A percentile compares a stretch with the other conserved stretches of the same genome.
These are phyloP conservation scores for Hydrozoanthus gracilis DNA, from an alignment of 92 coral and sea anemone genomes.

Conservation along the genomic window DNA sequence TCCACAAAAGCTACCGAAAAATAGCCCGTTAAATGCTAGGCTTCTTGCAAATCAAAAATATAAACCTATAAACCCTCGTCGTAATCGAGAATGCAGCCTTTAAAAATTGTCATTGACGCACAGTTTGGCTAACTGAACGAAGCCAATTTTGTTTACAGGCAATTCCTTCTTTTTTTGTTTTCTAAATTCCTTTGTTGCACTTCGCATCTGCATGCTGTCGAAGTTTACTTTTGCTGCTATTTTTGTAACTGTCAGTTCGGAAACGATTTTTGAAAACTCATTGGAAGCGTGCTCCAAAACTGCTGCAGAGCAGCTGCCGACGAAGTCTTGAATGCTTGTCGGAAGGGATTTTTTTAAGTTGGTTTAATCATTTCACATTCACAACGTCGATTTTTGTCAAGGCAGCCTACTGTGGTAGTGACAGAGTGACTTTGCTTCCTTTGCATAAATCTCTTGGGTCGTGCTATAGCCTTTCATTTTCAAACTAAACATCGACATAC, in stretches of 20 bases:
- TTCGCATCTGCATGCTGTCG: background rate
- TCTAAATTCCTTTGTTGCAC: background rate
- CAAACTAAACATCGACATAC: background rate
- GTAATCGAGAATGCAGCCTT: background rate
- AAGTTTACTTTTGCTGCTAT: background rate
- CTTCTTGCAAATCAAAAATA: slow-evolving; percentile 3
- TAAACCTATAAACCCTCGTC: slow-evolving; percentile 26
- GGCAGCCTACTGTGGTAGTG: too few relatives aligned
- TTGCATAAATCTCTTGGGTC: background rate
- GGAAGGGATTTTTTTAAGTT: background rate
- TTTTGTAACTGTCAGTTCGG: slow-evolving; percentile 13
- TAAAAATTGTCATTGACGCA: background rate
- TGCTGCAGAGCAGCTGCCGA: slow-evolving; percentile 1
- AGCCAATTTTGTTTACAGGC: background rate
- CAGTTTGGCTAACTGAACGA: background rate
- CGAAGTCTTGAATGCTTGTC: background rate
- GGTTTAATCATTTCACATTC: background rate
- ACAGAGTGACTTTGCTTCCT: too few relatives aligned
- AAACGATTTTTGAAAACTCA: background rate
- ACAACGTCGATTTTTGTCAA: background rate
- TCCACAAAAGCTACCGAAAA: slow-evolving; percentile 16
- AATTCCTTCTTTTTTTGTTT: background rate
- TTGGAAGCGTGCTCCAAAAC: slow-evolving; percentile 9
- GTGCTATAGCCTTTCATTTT: background rate
- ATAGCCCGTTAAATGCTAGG: background rate